These are phyloP conservation scores for Apogon hyalosoma DNA, from an alignment of 2,797 vertebrate genomes.

Conservation along the genomic window DNA sequence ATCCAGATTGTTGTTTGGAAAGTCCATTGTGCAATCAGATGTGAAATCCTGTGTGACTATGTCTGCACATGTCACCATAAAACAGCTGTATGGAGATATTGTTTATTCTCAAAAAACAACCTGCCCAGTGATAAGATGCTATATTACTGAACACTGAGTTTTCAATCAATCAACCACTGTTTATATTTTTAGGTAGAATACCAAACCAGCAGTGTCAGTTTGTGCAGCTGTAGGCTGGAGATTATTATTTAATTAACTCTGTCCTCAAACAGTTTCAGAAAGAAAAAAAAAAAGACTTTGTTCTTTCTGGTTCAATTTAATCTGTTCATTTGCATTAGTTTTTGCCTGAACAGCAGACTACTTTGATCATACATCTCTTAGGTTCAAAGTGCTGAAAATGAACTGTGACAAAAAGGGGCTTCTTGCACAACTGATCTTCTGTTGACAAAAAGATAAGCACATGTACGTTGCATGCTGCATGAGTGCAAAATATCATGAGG, in stretches of 20 bases:
- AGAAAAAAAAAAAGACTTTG: slow-evolving; percentile 1
- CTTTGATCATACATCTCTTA: slow-evolving; percentile 16
- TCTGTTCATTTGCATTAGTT: background rate
- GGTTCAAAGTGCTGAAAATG: slow-evolving; percentile 58
- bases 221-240: background rate
- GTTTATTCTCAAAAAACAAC: too few species aligned
- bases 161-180: too few species aligned
- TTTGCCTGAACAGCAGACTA: background rate
- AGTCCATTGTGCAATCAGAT: too few species aligned
- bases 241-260: slow-evolving; percentile 2
- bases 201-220: background rate
- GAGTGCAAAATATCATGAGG: slow-evolving; percentile 12
- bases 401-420: slow-evolving; percentile 31
- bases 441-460: slow-evolving; percentile 65
- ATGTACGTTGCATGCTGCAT: slow-evolving; percentile 19
- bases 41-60: too few species aligned
- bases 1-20: too few species aligned
- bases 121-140: too few species aligned
- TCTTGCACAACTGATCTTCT: slow-evolving; percentile 59
- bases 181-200: too few species aligned
- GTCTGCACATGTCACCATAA: too few species aligned
- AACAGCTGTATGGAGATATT: too few species aligned
- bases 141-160: too few species aligned
- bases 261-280: slow-evolving; percentile 4
- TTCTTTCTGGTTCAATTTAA: slow-evolving; percentile 1